Evolutionary conservation across 1,140 invertebrate genomes (phyloP).

Genomic region (Aphis gossypii): DNA sequence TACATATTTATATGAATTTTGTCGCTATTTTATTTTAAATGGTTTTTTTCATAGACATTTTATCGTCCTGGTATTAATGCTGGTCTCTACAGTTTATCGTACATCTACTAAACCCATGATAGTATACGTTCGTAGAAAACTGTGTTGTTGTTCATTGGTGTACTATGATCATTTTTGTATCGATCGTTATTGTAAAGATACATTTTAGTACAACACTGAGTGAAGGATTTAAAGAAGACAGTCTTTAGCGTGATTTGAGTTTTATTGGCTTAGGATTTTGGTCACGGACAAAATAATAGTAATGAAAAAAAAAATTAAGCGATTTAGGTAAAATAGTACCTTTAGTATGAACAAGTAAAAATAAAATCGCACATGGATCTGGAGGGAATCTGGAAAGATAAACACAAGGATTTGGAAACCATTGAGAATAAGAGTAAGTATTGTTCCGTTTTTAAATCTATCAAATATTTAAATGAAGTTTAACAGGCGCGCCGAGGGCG

Average conservation of each 20-base stretch:
- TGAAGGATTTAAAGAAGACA: slow-evolving; percentile 24
- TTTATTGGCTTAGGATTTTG: neutral
- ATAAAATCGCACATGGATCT: neutral
- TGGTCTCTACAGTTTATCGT: neutral
- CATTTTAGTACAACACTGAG: slow-evolving; percentile 19
- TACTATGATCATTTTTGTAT: neutral
- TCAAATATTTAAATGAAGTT: slow-evolving; percentile 6
- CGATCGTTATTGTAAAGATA: slow-evolving; percentile 1
- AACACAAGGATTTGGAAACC: neutral
- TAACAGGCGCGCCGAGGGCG: neutral
- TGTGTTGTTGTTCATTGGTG: neutral
- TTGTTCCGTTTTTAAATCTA: neutral
- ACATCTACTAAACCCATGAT: neutral
- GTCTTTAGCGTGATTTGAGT: slow-evolving; percentile 5
- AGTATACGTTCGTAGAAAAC: neutral
- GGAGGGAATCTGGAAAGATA: neutral
- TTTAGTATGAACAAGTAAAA: neutral
- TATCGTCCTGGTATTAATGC: neutral
- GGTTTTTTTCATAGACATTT: slow-evolving; percentile 6
- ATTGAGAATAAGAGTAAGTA: neutral
- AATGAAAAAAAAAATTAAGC: neutral
- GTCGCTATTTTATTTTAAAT: neutral
- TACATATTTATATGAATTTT: neutral
- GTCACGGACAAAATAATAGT: neutral
- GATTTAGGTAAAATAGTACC: neutral